Evolutionary conservation across 2,797 vertebrate genomes (phyloP).

Genomic region (Tragelaphus eurycerus): DNA sequence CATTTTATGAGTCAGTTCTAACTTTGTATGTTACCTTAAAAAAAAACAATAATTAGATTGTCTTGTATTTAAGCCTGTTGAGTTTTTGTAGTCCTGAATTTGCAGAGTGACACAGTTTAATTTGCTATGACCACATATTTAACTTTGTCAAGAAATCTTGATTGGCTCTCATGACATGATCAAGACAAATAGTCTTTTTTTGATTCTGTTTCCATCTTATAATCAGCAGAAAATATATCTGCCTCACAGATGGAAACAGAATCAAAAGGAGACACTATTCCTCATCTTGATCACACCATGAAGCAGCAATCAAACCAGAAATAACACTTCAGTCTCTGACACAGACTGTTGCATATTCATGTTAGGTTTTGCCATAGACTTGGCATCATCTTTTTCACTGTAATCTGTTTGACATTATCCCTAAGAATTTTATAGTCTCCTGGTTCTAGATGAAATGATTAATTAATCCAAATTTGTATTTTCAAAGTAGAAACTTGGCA

Average conservation of each 20-base stretch:
- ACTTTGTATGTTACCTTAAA: background rate
- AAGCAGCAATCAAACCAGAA: constrained; percentile 19
- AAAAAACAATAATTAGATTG: background rate
- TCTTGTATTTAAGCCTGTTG: background rate
- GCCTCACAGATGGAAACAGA: background rate
- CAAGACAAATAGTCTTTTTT: background rate
- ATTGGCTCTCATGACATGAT: background rate
- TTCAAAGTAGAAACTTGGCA: constrained; percentile 30
- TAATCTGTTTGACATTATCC: background rate
- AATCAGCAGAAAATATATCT: constrained; percentile 36
- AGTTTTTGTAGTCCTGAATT: background rate
- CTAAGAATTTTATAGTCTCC: background rate
- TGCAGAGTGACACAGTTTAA: background rate
- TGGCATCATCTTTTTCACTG: background rate
- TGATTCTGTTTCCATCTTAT: constrained; percentile 3
- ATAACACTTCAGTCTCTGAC: background rate
- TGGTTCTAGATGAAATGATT: background rate
- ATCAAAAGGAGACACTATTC: background rate
- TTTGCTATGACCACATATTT: background rate
- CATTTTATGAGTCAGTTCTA: background rate
- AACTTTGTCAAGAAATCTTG: background rate
- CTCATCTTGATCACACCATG: background rate
- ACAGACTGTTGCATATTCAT: background rate
- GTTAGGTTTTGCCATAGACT: background rate
- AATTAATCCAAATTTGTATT: background rate